Percentiles rank a stretch among this genome's conserved stretches.
Conservation (phyloP, 2,797 vertebrate species). For the Mastacembelus armatus region DNA sequence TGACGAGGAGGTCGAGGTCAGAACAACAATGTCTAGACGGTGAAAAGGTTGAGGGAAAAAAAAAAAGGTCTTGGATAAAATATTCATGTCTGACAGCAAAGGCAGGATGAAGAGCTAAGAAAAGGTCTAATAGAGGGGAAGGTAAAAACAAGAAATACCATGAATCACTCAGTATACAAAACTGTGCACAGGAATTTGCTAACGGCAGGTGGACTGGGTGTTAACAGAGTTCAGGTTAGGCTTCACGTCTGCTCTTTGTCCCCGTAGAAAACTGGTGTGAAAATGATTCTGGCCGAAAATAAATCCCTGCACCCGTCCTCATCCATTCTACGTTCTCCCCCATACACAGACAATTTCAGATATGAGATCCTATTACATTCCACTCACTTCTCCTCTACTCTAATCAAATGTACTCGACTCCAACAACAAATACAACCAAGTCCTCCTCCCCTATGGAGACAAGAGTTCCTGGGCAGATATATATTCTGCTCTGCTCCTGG, state of each 20-base stretch:
- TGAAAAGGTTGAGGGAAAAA: not conserved
- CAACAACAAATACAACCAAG: slow-evolving; percentile 10
- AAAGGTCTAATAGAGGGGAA: not conserved
- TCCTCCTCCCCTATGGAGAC: not conserved
- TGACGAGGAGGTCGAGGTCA: slow-evolving; percentile 42
- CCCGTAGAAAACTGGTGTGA: not conserved
- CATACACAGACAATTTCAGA: not conserved
- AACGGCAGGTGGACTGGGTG: no score
- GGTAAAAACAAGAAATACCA: not conserved
- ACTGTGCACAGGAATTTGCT: no score
- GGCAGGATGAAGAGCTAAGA: not conserved
- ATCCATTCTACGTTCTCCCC: not conserved
- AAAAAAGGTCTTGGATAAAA: slow-evolving; percentile 32
- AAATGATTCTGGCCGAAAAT: not conserved
- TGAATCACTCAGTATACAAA: no score
- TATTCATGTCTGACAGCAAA: slow-evolving; percentile 46
- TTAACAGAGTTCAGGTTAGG: no score
- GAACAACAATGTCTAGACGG: slow-evolving; percentile 15
- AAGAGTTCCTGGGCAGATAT: slow-evolving; percentile 10
- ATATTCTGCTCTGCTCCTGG: slow-evolving; percentile 4
- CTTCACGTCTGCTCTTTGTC: not conserved
- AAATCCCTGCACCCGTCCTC: no score
- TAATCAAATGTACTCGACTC: slow-evolving; percentile 14
- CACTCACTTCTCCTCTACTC: not conserved
- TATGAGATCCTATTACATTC: slow-evolving; percentile 6